Conservation (phyloP, 2,888 invertebrate species). For the Gastrophysa polygoni region DNA sequence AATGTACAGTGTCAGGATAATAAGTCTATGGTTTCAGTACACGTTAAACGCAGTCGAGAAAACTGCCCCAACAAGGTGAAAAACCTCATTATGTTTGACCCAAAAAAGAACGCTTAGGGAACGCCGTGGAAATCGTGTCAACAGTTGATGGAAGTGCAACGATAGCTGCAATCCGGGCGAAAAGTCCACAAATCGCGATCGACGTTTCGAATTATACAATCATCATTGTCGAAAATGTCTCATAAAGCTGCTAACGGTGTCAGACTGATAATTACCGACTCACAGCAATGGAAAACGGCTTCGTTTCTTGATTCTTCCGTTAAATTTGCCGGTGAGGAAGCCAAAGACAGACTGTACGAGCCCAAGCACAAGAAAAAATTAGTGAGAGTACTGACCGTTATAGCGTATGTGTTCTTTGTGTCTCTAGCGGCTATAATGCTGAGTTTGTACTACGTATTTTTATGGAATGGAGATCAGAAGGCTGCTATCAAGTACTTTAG, state of each 20-base stretch:
- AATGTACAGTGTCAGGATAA: too few species aligned
- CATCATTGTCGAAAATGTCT: conserved; percentile 60
- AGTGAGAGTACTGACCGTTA: conserved; percentile 88
- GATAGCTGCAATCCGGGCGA: not conserved
- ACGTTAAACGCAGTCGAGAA: not conserved
- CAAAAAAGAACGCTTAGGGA: not conserved
- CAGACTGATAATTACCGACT: conserved; percentile 47
- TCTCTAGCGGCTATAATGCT: conserved; percentile 93
- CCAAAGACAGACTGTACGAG: conserved; percentile 76
- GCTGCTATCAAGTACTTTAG: conserved; percentile 39
- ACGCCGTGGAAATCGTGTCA: not conserved
- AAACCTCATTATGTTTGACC: not conserved
- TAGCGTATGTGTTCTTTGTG: conserved; percentile 92
- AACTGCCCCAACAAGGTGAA: not conserved
- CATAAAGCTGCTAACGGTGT: conserved; percentile 65
- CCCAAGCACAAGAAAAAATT: conserved; percentile 87
- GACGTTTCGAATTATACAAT: too few species aligned
- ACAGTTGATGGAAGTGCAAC: too few species aligned
- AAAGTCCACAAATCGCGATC: too few species aligned
- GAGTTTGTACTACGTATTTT: conserved; percentile 91
- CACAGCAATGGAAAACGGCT: conserved; percentile 46
- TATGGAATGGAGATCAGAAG: conserved; percentile 81
- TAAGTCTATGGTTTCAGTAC: too few species aligned
- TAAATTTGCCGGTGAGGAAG: conserved; percentile 69
- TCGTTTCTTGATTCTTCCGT: conserved; percentile 63